Base-by-base conservation (phyloP, 2,797 vertebrate species). In the Urophycis tenuis region DNA sequence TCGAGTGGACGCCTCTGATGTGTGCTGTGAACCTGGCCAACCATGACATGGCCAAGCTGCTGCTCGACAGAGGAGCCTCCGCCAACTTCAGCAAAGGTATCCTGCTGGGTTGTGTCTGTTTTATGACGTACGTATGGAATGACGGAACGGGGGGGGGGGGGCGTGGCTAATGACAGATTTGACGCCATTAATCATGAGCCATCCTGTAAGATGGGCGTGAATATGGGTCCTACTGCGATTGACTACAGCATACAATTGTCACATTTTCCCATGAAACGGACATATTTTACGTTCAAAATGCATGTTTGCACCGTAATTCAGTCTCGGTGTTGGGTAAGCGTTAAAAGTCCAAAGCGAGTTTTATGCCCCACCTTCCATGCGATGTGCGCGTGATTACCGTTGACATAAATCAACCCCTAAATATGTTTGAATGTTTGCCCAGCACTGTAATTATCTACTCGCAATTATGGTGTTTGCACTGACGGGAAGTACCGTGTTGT, bases 1-100 rank as follows among this genome's bases (percentile, higher is more conserved):
- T 93, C 88, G 95, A 91, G 1, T 98, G 96, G 96, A 97, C 95
- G 79, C 95, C 95, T 25, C 93, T 99, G 79, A 98, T 99, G 96
- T 96, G 90, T 86, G 95, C 96, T 3, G 95, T 95, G 77, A 94
- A 86, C 0, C 74, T 93, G 82, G 95, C 93, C 5, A 89, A 96
- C 75, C 90, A 90, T 10, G 89, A 95, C 0, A 77, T 97, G 49
- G 91, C 94, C 49, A 92, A 90, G 75, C 85, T 97, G 69, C 94
- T 99, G 73, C 84, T 99, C 88, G 90, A 97, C 89, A 92, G 92
- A 90, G 97, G 97, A n/a, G 97, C 97, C 74, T 94, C 93, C 82
- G 95, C 94, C 32, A 94, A 94, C 84, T 97, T 95, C 92, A 94
- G 94, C 88, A 96, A 93, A 89, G 95, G 97, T 99, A 67, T 9